Percentiles rank a stretch among this genome's conserved stretches.
Evolutionary conservation across 2,888 invertebrate genomes (phyloP).

Genomic region (Glyphotaelius pellucidus): DNA sequence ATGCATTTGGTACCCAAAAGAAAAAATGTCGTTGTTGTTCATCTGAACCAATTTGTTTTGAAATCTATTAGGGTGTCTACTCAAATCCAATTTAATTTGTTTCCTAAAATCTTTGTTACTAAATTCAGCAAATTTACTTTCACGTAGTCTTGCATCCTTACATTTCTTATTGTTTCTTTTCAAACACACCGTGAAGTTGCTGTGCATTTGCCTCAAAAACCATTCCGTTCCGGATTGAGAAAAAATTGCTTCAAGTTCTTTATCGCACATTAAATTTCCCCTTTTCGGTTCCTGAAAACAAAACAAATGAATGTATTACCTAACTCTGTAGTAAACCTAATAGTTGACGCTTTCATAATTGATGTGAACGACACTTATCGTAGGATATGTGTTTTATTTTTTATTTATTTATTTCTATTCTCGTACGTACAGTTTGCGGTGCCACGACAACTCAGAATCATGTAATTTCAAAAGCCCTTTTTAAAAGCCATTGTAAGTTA

Average conservation of each 20-base stretch:
- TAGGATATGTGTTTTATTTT: no score
- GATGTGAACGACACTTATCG: no score
- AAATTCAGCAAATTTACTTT: not conserved
- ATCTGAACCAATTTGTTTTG: not conserved
- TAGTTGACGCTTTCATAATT: not conserved
- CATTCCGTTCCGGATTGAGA: not conserved
- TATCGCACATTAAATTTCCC: not conserved
- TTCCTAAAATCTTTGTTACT: not conserved
- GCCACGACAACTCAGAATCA: no score
- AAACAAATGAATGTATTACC: not conserved
- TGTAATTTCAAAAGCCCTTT: no score
- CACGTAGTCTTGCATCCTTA: not conserved
- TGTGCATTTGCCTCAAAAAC: not conserved
- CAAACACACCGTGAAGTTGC: slow-evolving; percentile 15
- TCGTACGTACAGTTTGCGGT: no score
- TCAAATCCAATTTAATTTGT: not conserved
- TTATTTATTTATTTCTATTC: no score
- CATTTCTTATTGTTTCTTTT: not conserved
- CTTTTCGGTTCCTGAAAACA: slow-evolving; percentile 9
- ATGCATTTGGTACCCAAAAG: not conserved
- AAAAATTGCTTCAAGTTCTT: not conserved
- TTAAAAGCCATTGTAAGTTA: no score
- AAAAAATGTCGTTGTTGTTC: not conserved
- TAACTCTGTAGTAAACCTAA: no score
- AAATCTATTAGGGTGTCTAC: not conserved